Conservation (phyloP, 2,888 invertebrate species). For the Cephus runcator region DNA sequence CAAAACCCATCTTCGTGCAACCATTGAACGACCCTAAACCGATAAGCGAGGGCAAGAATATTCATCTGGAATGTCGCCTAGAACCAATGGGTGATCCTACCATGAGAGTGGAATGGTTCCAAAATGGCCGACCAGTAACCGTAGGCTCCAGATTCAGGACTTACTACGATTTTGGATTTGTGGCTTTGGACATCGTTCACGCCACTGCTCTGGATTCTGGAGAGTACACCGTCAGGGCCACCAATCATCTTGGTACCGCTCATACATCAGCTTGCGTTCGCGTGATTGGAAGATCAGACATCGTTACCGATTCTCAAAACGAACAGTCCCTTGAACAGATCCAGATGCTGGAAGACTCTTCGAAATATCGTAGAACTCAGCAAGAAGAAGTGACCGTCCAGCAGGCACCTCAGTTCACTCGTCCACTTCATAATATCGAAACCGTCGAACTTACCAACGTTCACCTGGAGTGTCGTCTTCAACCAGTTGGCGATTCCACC, state of each 20-base stretch:
- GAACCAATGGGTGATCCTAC: slow-evolving; percentile 97
- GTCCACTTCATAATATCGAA: slow-evolving; percentile 88
- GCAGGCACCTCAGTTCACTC: slow-evolving; percentile 89
- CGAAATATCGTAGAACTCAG: slow-evolving; percentile 74
- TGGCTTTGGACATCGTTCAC: slow-evolving; percentile 94
- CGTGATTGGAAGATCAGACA: slow-evolving; percentile 83
- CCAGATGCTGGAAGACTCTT: slow-evolving; percentile 85
- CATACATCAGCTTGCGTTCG: slow-evolving; percentile 92
- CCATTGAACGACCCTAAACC: slow-evolving; percentile 89
- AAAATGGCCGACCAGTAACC: slow-evolving; percentile 89
- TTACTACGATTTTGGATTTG: slow-evolving; percentile 97
- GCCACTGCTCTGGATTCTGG: slow-evolving; percentile 94
- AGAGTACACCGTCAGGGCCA: slow-evolving; percentile 93
- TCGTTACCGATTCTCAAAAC: slow-evolving; percentile 90
- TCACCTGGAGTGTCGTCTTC: slow-evolving; percentile 90
- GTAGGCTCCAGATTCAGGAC: slow-evolving; percentile 93
- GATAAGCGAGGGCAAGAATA: slow-evolving; percentile 87
- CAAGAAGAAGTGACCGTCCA: slow-evolving; percentile 85
- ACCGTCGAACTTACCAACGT: slow-evolving; percentile 92
- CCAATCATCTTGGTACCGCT: slow-evolving; percentile 92
- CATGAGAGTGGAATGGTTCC: slow-evolving; percentile 96
- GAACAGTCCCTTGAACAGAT: slow-evolving; percentile 94
- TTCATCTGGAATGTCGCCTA: slow-evolving; percentile 90
- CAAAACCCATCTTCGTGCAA: slow-evolving; percentile 93
- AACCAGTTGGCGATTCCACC: slow-evolving; percentile 90